Evolutionary conservation across 2,888 invertebrate genomes (phyloP), one percentile per base, ranked within the genome.

Genomic region (Gymnosoma rotundatum): DNA sequence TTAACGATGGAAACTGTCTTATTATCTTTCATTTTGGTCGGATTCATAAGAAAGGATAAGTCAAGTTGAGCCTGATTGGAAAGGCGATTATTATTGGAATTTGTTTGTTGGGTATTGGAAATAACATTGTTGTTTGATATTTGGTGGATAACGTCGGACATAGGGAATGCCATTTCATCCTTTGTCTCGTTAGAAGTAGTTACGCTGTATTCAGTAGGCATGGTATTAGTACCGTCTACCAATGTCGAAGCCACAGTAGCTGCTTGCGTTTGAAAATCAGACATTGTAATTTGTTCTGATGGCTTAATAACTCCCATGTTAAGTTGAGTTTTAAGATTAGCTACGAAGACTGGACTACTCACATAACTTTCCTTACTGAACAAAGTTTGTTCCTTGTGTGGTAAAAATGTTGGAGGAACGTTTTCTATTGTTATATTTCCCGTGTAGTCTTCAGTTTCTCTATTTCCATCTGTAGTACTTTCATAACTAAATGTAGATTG

Each of bases 241-340:
- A 92, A 80, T 0, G 90, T 90, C 18, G 92, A 92, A 12, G 92
- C 92, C 0, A 92, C 89, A 0, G 92, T 92, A 2, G 92, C 92
- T 20, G 92, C 92, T 82, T 92, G 91, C 2, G 89, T 89, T 78
- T 91, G 90, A 85, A 91, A 92, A 67, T 92, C 90, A 21, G 88
- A 87, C 92, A 92, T 92, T 0, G 87, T 89, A 60, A 91, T 90
- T 75, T 89, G 89, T 66, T 89, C 89, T 5, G 89, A 89, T 5
- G 90, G 89, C 42, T 86, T 87, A 0, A 90, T 79, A 54, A 89
- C 85, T 61, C 89, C 88, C 80, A 90, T 42, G 75, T 91, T 91
- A 0, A 90, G 87, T 50, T 89, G 88, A 42, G 88, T 87, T 52
- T 89, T 88, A 32, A 90, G 86, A 78, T 90, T 88, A 58, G 89